Evolutionary conservation across 2,113 vertebrate genomes (phyloP).

Genomic region (Phrynosoma blainvillii): DNA sequence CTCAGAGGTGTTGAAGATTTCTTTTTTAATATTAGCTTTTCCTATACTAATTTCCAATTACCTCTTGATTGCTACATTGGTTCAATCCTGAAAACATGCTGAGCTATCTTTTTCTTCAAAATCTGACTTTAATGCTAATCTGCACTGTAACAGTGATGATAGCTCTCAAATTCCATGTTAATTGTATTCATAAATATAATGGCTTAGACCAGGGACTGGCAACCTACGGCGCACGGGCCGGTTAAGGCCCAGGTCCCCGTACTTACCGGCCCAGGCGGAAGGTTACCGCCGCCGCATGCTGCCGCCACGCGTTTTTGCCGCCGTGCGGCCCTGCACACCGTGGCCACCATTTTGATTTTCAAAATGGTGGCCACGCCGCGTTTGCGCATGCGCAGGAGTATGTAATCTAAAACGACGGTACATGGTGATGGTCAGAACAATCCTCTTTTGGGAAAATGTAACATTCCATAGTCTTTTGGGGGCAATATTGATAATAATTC

Average conservation of each 20-base stretch:
- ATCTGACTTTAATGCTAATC: not conserved
- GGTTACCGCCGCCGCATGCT: too few relatives aligned
- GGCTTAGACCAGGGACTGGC: too few relatives aligned
- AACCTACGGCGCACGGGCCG: too few relatives aligned
- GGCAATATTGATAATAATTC: not conserved
- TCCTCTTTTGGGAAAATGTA: not conserved
- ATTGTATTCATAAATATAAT: conserved; percentile 5
- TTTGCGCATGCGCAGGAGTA: too few relatives aligned
- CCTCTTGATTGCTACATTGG: conserved; percentile 1
- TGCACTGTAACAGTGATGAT: not conserved
- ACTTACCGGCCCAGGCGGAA: too few relatives aligned
- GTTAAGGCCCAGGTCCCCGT: too few relatives aligned
- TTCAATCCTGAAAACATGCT: conserved; percentile 7
- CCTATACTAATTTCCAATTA: not conserved
- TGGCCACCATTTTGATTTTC: too few relatives aligned
- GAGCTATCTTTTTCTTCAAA: not conserved
- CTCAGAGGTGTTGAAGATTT: conserved; percentile 10
- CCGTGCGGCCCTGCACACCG: too few relatives aligned
- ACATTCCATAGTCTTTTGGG: not conserved
- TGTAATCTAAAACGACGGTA: not conserved
- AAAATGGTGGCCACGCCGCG: too few relatives aligned
- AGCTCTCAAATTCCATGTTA: not conserved
- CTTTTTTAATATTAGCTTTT: not conserved
- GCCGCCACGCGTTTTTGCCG: too few relatives aligned
- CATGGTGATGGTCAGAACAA: not conserved